These are phyloP conservation scores for Acanthurus lineatus DNA, from an alignment of 2,797 vertebrate genomes.

Conservation along the genomic window DNA sequence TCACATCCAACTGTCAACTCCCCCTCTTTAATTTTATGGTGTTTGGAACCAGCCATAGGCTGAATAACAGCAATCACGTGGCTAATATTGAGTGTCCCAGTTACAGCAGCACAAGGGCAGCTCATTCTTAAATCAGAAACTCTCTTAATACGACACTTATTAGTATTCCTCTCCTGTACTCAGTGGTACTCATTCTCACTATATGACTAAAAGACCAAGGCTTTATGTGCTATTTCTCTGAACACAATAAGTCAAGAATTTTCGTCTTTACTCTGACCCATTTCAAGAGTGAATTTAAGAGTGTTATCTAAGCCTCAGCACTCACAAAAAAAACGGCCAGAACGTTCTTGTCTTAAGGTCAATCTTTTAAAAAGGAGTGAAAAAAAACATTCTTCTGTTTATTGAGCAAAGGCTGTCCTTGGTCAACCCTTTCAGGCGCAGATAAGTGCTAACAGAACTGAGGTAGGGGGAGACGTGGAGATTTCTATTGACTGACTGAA, in stretches of 20 bases:
- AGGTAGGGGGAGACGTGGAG: conserved; percentile 58
- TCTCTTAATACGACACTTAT: conserved; percentile 51
- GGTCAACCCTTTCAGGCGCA: conserved; percentile 73
- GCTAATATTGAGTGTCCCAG: conserved; percentile 32
- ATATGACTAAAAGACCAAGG: conserved; percentile 56
- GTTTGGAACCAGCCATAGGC: conserved; percentile 25
- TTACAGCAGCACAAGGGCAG: conserved; percentile 47
- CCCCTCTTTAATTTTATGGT: conserved; percentile 14
- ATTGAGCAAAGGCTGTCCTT: conserved; percentile 78
- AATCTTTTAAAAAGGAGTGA: conserved; percentile 70
- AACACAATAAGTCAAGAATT: conserved; percentile 67
- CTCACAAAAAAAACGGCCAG: conserved; percentile 70
- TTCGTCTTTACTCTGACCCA: conserved; percentile 64
- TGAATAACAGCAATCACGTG: conserved; percentile 38
- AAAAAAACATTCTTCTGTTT: conserved; percentile 73
- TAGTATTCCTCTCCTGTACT: conserved; percentile 53
- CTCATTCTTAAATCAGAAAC: conserved; percentile 46
- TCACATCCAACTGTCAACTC: conserved; percentile 6
- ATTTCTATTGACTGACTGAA: conserved; percentile 78
- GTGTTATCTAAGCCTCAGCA: conserved; percentile 70
- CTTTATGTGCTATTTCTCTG: conserved; percentile 57
- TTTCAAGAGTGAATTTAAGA: conserved; percentile 67
- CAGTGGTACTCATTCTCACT: conserved; percentile 50
- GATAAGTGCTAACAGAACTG: conserved; percentile 73
- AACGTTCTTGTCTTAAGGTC: conserved; percentile 76